Conservation (phyloP, 2,113 vertebrate genomes). For the Agapornis roseicollis region DNA sequence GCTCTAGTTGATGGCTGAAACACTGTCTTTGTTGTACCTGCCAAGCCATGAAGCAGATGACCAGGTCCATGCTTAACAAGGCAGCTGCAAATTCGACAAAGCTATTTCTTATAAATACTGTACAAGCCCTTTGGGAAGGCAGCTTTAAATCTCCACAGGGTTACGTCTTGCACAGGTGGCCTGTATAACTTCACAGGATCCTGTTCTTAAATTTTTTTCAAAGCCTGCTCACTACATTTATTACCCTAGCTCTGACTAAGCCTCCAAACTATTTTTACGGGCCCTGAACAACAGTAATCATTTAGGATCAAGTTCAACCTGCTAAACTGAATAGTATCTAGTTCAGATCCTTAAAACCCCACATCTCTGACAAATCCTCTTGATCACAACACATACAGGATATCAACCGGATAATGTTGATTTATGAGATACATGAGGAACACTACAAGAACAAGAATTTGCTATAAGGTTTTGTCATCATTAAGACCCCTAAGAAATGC, state of each 20-base stretch:
- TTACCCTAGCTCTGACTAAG: slow-evolving; percentile 65
- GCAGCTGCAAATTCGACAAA: slow-evolving; percentile 29
- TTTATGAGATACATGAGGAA: background rate
- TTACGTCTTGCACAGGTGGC: slow-evolving; percentile 48
- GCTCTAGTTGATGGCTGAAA: background rate
- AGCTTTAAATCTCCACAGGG: slow-evolving; percentile 34
- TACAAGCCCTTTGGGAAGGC: background rate
- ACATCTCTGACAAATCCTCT: background rate
- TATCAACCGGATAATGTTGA: background rate
- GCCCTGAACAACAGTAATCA: slow-evolving; percentile 42
- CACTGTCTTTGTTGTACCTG: background rate
- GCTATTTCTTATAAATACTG: background rate
- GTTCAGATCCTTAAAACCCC: background rate
- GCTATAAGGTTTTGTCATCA: background rate
- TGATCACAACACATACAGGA: background rate
- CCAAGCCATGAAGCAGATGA: background rate
- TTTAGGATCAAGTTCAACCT: slow-evolving; percentile 49
- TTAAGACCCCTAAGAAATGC: background rate
- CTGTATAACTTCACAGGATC: slow-evolving; percentile 30
- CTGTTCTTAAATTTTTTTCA: slow-evolving; percentile 49
- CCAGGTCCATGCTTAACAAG: background rate
- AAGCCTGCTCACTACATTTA: slow-evolving; percentile 52
- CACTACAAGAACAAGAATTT: background rate
- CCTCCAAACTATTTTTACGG: slow-evolving; percentile 63
- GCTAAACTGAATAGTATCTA: slow-evolving; percentile 26